Evolutionary conservation across 2,113 vertebrate genomes (phyloP).

Genomic region (Petroica traversi): DNA sequence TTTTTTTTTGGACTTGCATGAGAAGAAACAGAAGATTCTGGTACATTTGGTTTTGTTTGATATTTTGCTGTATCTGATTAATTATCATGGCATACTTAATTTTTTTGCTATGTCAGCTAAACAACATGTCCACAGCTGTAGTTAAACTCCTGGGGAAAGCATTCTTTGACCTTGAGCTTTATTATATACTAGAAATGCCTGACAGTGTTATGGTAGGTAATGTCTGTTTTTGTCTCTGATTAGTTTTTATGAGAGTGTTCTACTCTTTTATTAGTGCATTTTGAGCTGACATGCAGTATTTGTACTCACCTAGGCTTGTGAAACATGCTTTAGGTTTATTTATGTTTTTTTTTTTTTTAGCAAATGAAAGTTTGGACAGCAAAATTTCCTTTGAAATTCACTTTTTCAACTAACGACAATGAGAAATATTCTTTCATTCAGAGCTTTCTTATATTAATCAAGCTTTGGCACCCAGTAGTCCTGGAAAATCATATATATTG

Average conservation of each 20-base stretch:
- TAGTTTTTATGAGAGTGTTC: background rate
- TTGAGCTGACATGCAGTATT: background rate
- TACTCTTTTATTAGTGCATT: background rate
- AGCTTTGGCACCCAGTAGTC: background rate
- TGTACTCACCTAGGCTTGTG: background rate
- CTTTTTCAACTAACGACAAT: background rate
- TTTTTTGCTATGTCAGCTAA: constrained; percentile 1
- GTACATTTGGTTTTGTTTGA: constrained; percentile 18
- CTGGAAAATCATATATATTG: background rate
- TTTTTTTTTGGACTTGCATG: background rate
- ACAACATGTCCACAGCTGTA: background rate
- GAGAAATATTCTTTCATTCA: background rate
- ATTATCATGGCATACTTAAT: background rate
- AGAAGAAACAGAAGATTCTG: background rate
- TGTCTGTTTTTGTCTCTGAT: background rate
- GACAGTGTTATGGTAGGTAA: background rate
- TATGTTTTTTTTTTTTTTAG: background rate
- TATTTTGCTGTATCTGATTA: background rate
- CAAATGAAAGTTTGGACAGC: background rate
- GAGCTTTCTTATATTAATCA: background rate
- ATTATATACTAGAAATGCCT: background rate
- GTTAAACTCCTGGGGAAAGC: background rate
- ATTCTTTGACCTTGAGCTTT: background rate
- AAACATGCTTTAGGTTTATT: background rate
- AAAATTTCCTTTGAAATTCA: background rate